A percentile compares a stretch with the other conserved stretches of the same genome.
These are phyloP conservation scores for Ceyx melanurus DNA, from an alignment of 2,113 vertebrate genomes.

Conservation along the genomic window DNA sequence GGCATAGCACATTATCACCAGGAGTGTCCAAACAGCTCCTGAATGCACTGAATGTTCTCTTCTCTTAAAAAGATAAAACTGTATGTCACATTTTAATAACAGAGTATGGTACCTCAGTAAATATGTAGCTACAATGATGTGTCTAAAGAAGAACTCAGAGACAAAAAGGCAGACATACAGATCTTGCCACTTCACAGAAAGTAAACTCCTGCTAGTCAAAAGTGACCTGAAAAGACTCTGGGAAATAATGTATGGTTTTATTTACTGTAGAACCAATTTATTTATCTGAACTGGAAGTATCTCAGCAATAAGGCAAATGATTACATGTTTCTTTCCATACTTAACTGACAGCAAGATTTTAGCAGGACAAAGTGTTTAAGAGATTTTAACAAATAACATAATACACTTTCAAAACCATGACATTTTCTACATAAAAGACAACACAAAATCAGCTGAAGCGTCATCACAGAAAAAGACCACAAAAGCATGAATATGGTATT, in stretches of 20 bases:
- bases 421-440: background rate
- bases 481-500: background rate
- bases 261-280: background rate
- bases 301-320: background rate
- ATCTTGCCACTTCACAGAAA: background rate
- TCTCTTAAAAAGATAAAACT: background rate
- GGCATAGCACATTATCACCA: background rate
- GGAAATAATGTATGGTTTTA: background rate
- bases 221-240: background rate
- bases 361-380: background rate
- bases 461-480: background rate
- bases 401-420: background rate
- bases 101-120: background rate
- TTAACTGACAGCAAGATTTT: background rate
- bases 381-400: background rate
- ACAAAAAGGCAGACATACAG: background rate
- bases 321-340: background rate
- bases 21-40: background rate
- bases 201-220: background rate
- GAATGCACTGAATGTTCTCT: background rate
- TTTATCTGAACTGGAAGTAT: background rate
- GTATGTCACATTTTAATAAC: background rate
- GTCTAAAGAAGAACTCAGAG: background rate
- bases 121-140: accelerated
- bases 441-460: background rate